These are phyloP conservation scores for Aulostomus chinensis DNA, from an alignment of 2,797 vertebrate genomes.

Conservation along the genomic window DNA sequence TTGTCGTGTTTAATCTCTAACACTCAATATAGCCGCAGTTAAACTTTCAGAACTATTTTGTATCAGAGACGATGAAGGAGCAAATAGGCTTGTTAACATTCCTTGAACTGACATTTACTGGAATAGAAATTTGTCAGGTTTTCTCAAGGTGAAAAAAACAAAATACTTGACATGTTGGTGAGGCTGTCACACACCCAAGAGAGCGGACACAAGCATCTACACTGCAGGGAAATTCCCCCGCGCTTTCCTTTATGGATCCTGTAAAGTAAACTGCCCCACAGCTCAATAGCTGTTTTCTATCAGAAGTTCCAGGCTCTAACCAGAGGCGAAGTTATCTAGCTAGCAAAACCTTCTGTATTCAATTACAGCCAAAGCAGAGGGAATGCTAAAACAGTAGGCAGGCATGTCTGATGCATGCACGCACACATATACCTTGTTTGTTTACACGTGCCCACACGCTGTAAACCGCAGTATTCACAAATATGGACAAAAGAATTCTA, in stretches of 20 bases:
- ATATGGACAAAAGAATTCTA: slow-evolving; percentile 19
- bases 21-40: slow-evolving; percentile 3
- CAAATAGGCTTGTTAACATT: slow-evolving; percentile 5
- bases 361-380: slow-evolving; percentile 59
- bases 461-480: slow-evolving; percentile 30
- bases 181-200: slow-evolving; percentile 39
- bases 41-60: slow-evolving; percentile 20
- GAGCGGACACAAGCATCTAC: slow-evolving; percentile 39
- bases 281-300: slow-evolving; percentile 69
- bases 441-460: slow-evolving; percentile 1
- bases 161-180: slow-evolving; percentile 48
- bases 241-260: slow-evolving; percentile 37
- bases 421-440: slow-evolving; percentile 3
- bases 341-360: slow-evolving; percentile 62
- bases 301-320: slow-evolving; percentile 60
- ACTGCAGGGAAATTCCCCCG: slow-evolving; percentile 45
- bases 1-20: slow-evolving; percentile 41
- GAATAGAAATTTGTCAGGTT: slow-evolving; percentile 12
- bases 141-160: slow-evolving; percentile 19
- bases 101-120: too few species aligned
- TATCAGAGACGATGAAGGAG: slow-evolving; percentile 6
- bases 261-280: slow-evolving; percentile 61
- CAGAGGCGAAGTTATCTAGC: slow-evolving; percentile 52
- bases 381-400: slow-evolving; percentile 59
- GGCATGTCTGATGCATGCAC: slow-evolving; percentile 35